A percentile compares a stretch with the other conserved stretches of the same genome.
Evolutionary conservation across 2,113 vertebrate genomes (phyloP).

Genomic region (Panurus biarmicus): DNA sequence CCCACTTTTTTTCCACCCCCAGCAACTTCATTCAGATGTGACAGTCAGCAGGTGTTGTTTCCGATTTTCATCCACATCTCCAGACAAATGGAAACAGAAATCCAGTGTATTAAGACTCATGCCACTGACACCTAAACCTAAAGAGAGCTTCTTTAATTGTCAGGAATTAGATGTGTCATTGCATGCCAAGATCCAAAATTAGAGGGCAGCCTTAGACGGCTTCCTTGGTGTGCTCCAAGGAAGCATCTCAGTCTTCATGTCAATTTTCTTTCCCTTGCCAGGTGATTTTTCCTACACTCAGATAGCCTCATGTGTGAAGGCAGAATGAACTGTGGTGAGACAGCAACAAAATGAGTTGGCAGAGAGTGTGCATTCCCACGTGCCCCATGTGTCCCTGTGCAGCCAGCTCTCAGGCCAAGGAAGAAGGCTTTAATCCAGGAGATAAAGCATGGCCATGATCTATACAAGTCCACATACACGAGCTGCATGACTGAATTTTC

Average conservation of each 20-base stretch:
- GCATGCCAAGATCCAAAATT: background rate
- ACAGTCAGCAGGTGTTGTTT: background rate
- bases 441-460: background rate
- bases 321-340: background rate
- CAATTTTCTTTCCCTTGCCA: background rate
- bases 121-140: background rate
- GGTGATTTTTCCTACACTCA: background rate
- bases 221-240: background rate
- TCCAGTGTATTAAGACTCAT: background rate
- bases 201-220: background rate
- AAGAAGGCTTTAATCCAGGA: background rate
- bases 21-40: background rate
- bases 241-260: background rate
- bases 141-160: background rate
- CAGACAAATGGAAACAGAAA: background rate
- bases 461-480: background rate
- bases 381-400: background rate
- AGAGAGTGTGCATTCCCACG: background rate
- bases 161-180: background rate
- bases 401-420: background rate
- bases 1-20: background rate
- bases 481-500: background rate
- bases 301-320: background rate
- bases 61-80: background rate
- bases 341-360: background rate